These are phyloP conservation scores for Tipula vernalis DNA, from an alignment of 2,888 invertebrate genomes.

Conservation along the genomic window DNA sequence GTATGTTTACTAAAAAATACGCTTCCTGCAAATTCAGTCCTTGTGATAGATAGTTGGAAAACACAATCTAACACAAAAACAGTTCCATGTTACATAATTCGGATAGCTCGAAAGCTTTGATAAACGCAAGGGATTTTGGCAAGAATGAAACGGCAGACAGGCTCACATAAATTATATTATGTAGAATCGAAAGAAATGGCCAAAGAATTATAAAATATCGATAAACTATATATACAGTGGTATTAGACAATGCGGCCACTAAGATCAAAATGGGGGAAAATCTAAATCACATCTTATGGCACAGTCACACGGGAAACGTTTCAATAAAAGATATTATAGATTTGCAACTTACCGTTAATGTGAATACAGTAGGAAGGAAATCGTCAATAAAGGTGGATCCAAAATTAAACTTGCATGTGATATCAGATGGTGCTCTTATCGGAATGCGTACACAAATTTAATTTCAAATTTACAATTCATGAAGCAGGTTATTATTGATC, in stretches of 20 bases:
- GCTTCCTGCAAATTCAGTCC: too few species aligned
- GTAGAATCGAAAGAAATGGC: conserved; percentile 10
- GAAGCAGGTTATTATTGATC: background rate
- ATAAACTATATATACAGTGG: conserved; percentile 17
- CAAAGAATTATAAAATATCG: conserved; percentile 10
- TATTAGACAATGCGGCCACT: conserved; percentile 19
- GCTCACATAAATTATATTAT: conserved; percentile 13
- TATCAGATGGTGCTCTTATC: background rate
- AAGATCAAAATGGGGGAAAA: conserved; percentile 18
- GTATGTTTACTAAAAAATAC: too few species aligned
- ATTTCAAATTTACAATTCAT: background rate
- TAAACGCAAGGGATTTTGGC: background rate
- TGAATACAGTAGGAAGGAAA: background rate
- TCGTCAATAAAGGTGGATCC: background rate
- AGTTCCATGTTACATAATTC: too few species aligned
- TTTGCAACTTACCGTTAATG: conserved; percentile 12
- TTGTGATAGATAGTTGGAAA: too few species aligned
- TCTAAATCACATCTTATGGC: conserved; percentile 15
- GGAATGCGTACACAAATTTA: background rate
- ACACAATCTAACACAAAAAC: too few species aligned
- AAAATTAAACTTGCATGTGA: background rate
- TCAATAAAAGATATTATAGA: conserved; percentile 17
- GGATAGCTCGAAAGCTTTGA: too few species aligned
- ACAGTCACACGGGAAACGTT: conserved; percentile 17
- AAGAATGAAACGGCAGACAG: conserved; percentile 12